phyloP scores from a whole-genome alignment of 2,888 invertebrate genomes.

The Synergus gifuensis region DNA sequence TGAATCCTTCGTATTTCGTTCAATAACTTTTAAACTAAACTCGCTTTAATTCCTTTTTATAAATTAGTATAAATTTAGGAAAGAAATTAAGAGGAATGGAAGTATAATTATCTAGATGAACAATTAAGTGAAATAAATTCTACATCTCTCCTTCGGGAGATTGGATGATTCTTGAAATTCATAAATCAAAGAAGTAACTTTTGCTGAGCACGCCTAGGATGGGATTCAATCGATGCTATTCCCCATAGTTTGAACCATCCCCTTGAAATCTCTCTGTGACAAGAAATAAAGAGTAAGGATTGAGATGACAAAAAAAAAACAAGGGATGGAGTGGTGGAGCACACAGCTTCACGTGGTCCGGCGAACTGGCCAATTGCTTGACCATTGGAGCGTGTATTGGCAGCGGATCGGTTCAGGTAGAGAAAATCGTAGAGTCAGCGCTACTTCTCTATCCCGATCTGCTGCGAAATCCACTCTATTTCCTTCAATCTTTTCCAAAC shows the following conservation, averaged over 20 bases:
- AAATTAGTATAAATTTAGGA: background rate
- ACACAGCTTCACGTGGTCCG: conserved; percentile 68
- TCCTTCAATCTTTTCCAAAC: conserved; percentile 52
- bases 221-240: conserved; percentile 40
- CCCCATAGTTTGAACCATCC: conserved; percentile 38
- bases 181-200: conserved; percentile 31
- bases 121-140: conserved; percentile 27
- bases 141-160: conserved; percentile 8
- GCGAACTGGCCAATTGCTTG: conserved; percentile 75
- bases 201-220: conserved; percentile 36
- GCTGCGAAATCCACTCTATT: conserved; percentile 64
- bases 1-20: too few relatives aligned
- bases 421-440: conserved; percentile 67
- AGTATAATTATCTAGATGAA: conserved; percentile 12
- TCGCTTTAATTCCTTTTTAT: background rate
- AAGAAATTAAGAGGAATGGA: background rate
- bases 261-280: conserved; percentile 42
- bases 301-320: conserved; percentile 44
- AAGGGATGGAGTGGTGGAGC: conserved; percentile 52
- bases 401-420: conserved; percentile 66
- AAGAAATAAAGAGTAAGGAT: conserved; percentile 52
- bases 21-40: too few relatives aligned
- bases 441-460: conserved; percentile 64
- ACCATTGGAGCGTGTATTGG: conserved; percentile 70
- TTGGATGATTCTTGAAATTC: conserved; percentile 26